These are phyloP conservation scores for Pygocentrus nattereri DNA, from an alignment of 2,797 vertebrate species.

Conservation along the genomic window DNA sequence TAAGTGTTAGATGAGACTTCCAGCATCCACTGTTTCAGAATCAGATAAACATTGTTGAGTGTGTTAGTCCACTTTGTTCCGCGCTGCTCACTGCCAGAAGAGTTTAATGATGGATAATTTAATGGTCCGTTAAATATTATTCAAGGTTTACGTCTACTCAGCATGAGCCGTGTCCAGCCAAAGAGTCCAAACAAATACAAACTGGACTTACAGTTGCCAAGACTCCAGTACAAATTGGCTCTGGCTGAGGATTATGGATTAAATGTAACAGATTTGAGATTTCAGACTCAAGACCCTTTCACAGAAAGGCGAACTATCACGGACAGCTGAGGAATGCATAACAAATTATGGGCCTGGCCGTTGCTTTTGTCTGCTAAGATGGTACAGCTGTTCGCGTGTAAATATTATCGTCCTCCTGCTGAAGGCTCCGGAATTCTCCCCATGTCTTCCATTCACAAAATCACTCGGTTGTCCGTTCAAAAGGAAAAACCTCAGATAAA, in stretches of 20 bases:
- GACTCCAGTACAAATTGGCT: neutral
- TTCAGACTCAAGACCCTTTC: neutral
- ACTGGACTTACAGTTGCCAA: neutral
- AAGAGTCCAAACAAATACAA: neutral
- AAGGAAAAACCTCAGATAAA: constrained; percentile 15
- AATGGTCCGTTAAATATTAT: constrained; percentile 29
- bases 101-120: constrained; percentile 27
- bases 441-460: constrained; percentile 4
- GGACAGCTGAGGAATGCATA: constrained; percentile 39
- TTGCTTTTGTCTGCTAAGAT: constrained; percentile 3
- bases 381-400: constrained; percentile 22
- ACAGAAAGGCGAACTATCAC: neutral
- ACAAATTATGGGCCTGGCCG: constrained; percentile 3
- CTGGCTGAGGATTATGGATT: neutral
- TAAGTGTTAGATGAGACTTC: neutral
- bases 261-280: neutral
- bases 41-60: constrained; percentile 11
- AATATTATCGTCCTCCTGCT: constrained; percentile 4
- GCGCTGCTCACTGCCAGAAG: neutral
- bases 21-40: neutral
- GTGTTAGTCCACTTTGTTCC: constrained; percentile 15
- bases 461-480: neutral
- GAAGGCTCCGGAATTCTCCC: neutral
- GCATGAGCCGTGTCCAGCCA: neutral
- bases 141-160: neutral